Percentiles rank a stretch among this genome's conserved stretches.
Conservation (phyloP, 2,797 vertebrate genomes). For the Pseudochirops corinnae region DNA sequence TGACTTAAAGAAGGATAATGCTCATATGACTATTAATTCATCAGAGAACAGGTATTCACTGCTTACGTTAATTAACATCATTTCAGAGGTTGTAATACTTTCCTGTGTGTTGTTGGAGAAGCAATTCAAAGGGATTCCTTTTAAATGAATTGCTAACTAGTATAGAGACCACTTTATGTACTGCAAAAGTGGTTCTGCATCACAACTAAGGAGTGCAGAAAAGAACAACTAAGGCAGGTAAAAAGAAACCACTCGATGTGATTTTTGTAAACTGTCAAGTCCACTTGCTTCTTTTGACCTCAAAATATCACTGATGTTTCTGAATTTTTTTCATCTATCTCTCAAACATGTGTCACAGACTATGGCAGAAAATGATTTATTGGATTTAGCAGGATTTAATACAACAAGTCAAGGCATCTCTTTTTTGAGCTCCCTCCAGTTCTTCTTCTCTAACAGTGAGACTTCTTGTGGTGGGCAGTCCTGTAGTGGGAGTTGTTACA, state of each 20-base stretch:
- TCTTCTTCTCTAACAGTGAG: not conserved
- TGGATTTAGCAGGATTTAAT: constrained; percentile 15
- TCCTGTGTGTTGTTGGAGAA: constrained; percentile 41
- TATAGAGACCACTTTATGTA: constrained; percentile 3
- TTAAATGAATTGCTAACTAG: constrained; percentile 42
- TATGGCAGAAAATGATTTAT: not conserved
- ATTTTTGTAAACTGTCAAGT: constrained; percentile 34
- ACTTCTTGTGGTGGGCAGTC: constrained; percentile 11
- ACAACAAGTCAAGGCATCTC: not conserved
- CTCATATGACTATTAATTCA: constrained; percentile 48
- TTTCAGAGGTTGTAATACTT: constrained; percentile 43
- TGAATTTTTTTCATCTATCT: not conserved
- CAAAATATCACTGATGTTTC: not conserved
- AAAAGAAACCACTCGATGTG: constrained; percentile 37
- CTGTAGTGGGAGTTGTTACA: constrained; percentile 26
- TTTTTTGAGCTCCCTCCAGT: not conserved
- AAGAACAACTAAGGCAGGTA: not conserved
- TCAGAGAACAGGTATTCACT: constrained; percentile 61
- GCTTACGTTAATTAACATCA: constrained; percentile 44
- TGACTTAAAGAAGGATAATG: constrained; percentile 34
- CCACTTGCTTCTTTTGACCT: constrained; percentile 14
- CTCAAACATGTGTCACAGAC: not conserved
- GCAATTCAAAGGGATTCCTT: constrained; percentile 50
- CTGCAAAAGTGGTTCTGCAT: constrained; percentile 23
- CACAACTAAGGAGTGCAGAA: not conserved